Evolutionary conservation across 1,140 invertebrate genomes (phyloP).

Genomic region (Zaprionus ornatus): DNA sequence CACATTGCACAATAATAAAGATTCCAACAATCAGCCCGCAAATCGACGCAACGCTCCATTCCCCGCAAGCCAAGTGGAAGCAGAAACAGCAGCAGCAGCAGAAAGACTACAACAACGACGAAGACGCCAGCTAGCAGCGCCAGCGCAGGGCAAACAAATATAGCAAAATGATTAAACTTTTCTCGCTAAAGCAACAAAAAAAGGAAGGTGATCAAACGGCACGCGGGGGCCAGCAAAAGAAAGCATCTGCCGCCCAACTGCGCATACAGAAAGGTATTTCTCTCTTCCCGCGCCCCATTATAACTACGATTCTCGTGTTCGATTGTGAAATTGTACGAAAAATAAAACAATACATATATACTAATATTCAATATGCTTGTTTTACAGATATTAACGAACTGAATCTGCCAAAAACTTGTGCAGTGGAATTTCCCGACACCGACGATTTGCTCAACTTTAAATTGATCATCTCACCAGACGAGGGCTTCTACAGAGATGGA

Average conservation of each 20-base stretch:
- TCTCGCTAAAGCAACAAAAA: slow-evolving; percentile 98
- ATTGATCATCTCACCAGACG: slow-evolving; percentile 97
- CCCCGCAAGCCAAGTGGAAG: slow-evolving; percentile 23
- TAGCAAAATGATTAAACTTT: slow-evolving; percentile 96
- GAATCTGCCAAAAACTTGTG: slow-evolving; percentile 98
- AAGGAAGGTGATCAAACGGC: slow-evolving; percentile 95
- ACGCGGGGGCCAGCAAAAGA: slow-evolving; percentile 91
- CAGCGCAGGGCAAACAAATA: slow-evolving; percentile 43
- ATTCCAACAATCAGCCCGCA: slow-evolving; percentile 14
- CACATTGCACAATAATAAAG: slow-evolving; percentile 5
- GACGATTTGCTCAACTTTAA: slow-evolving; percentile 98
- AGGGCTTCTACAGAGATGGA: slow-evolving; percentile 98
- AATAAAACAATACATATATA: neutral
- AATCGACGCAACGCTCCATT: slow-evolving; percentile 16
- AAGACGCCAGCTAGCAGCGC: slow-evolving; percentile 47
- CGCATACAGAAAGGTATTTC: slow-evolving; percentile 97
- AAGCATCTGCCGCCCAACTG: slow-evolving; percentile 97
- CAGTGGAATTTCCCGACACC: slow-evolving; percentile 97
- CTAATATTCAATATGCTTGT: slow-evolving; percentile 30
- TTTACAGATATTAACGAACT: slow-evolving; percentile 97
- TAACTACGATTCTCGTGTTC: neutral
- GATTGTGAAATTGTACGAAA: neutral
- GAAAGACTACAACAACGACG: slow-evolving; percentile 46
- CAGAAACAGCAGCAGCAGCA: slow-evolving; percentile 19
- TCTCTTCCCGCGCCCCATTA: neutral